A percentile compares a stretch with the other conserved stretches of the same genome.
Conservation (phyloP, 1,140 invertebrate species). For the Trissolcus basalis region DNA sequence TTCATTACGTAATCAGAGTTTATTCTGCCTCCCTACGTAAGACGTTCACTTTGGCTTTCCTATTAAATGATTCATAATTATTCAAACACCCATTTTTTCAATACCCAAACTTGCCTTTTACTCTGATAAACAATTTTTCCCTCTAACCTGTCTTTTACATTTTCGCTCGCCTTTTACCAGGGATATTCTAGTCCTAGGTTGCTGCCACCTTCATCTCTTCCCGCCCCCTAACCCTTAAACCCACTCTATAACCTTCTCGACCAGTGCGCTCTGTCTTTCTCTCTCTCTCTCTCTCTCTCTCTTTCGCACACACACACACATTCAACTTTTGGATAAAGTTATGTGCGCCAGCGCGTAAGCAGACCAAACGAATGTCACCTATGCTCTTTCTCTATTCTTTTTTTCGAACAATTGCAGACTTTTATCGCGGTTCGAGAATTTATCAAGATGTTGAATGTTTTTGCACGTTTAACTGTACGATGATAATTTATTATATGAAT, state of each 20-base stretch:
- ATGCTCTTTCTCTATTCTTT: slow-evolving; percentile 57
- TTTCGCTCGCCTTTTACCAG: slow-evolving; percentile 38
- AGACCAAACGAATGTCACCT: slow-evolving; percentile 53
- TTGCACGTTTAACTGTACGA: no score
- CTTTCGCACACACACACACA: slow-evolving; percentile 45
- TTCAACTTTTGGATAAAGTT: slow-evolving; percentile 31
- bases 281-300: no score
- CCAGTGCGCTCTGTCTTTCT: slow-evolving; percentile 39
- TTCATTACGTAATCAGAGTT: no score
- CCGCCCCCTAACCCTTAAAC: slow-evolving; percentile 36
- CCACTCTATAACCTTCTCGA: slow-evolving; percentile 57
- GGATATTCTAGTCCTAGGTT: slow-evolving; percentile 27
- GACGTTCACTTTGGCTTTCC: no score
- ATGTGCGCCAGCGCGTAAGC: slow-evolving; percentile 26
- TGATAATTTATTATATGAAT: no score
- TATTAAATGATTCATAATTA: no score
- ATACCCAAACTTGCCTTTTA: slow-evolving; percentile 37
- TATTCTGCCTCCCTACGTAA: no score
- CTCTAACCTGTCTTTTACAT: slow-evolving; percentile 22
- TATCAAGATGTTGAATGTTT: no score
- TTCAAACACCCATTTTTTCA: slow-evolving; percentile 36
- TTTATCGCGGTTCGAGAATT: no score
- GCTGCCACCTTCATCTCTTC: slow-evolving; percentile 27
- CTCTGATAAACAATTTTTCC: slow-evolving; percentile 15
- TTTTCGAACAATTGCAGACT: no score